Evolutionary conservation across 2,888 invertebrate genomes (phyloP).

Genomic region (Yponomeuta sedellus): DNA sequence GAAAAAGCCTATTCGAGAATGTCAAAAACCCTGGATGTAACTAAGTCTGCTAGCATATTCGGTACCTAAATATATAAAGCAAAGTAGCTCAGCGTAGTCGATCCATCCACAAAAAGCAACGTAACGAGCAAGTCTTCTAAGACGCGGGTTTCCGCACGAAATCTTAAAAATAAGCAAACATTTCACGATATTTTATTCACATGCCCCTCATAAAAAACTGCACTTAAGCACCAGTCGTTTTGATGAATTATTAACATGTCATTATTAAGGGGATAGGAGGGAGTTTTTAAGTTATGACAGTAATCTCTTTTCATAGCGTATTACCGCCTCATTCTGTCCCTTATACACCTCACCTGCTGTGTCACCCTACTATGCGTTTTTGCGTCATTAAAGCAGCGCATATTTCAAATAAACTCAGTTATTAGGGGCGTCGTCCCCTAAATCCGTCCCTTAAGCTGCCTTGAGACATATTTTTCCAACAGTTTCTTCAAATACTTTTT

Average conservation of each 20-base stretch:
- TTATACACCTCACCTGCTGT: background rate
- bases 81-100: too few relatives aligned
- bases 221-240: background rate
- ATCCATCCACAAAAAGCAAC: too few relatives aligned
- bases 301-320: slow-evolving; percentile 31
- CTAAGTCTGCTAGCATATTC: too few relatives aligned
- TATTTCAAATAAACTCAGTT: background rate
- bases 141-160: too few relatives aligned
- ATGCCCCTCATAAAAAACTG: slow-evolving; percentile 1
- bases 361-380: background rate
- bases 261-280: slow-evolving; percentile 31
- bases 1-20: too few relatives aligned
- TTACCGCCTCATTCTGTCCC: background rate
- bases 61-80: too few relatives aligned
- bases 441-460: too few relatives aligned
- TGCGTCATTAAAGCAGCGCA: background rate
- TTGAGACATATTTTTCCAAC: background rate
- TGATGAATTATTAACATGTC: background rate
- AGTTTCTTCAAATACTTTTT: too few relatives aligned
- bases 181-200: background rate
- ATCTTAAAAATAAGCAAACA: background rate
- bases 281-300: slow-evolving; percentile 36
- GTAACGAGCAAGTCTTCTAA: too few relatives aligned
- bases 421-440: background rate
- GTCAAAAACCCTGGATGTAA: too few relatives aligned